Evolutionary conservation across 2,797 vertebrate genomes (phyloP), one percentile per base, ranked within the genome.

Genomic region (Enteromius trimaculatus): DNA sequence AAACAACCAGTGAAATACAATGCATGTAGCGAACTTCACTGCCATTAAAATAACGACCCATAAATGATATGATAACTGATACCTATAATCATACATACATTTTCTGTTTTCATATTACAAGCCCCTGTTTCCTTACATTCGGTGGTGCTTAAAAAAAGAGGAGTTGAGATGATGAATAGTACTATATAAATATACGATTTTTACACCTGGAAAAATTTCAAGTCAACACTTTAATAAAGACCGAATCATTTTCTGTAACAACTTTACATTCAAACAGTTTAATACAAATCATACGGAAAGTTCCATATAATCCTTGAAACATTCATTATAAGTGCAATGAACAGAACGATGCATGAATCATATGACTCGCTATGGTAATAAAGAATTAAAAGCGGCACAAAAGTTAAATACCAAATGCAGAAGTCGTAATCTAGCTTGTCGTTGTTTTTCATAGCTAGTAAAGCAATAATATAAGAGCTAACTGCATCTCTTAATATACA

Each of bases 71-170:
- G 6, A 21, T 31, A 72, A 31, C 21, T 39, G 8, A 39, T 6
- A 10, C 9, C 14, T n/a, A 16, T n/a, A 23, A 69, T 47, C 31
- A 60, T 62, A 60, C 42, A 47, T 55, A 69, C 26, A 21, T 2
- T 60, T 39, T 72, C 55, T 71, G 42, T n/a, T 83, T 44, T 70
- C 23, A 75, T 53, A 80, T 76, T 80, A 77, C 70, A 83, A 76
- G 4, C 55, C 74, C 66, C 34, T 37, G 68, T 29, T 42, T 77
- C 58, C 29, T 39, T 80, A 71, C 29, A 65, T 60, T 31, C 21
- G 19, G 19, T 17, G 21, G 55, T 79, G 82, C 82, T 14, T 1
- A 64, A 64, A 64, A 65, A 77, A 9, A 37, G 7, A 62, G 31
- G 3, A 34, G 26, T 58, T 69, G 6, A 6, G 17, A 58, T 44